phyloP scores from a whole-genome alignment of 2,113 vertebrate species.

The Echinops telfairi region DNA sequence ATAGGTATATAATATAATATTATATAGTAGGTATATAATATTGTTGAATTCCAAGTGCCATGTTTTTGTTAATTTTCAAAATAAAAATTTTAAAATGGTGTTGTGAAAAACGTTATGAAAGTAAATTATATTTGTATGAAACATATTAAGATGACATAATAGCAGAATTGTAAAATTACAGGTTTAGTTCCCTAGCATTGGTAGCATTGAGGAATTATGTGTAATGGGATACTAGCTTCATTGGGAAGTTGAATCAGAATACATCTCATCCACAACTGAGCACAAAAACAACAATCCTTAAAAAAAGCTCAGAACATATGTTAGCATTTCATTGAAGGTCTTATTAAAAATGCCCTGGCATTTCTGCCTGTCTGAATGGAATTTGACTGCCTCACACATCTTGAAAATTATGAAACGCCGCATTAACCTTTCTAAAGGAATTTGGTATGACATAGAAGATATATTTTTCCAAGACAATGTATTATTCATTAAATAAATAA shows the following conservation, averaged over 20 bases:
- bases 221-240: conserved; percentile 46
- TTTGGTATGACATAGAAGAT: conserved; percentile 78
- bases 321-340: conserved; percentile 87
- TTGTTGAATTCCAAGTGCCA: too few species aligned
- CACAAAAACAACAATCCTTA: conserved; percentile 52
- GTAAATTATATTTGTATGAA: background rate
- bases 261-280: conserved; percentile 59
- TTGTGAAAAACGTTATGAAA: background rate
- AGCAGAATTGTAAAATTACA: background rate
- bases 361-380: conserved; percentile 84
- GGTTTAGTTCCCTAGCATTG: background rate
- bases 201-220: conserved; percentile 11
- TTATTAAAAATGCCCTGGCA: conserved; percentile 86
- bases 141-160: background rate
- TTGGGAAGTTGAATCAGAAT: conserved; percentile 65
- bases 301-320: conserved; percentile 79
- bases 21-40: too few species aligned
- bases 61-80: too few species aligned
- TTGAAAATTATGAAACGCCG: conserved; percentile 80
- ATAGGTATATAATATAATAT: too few species aligned
- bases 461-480: conserved; percentile 68
- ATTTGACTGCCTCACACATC: conserved; percentile 80
- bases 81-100: too few species aligned
- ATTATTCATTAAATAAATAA: conserved; percentile 80
- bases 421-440: conserved; percentile 85